Conservation (phyloP, 2,113 vertebrate genomes). For the Xenopus borealis region DNA sequence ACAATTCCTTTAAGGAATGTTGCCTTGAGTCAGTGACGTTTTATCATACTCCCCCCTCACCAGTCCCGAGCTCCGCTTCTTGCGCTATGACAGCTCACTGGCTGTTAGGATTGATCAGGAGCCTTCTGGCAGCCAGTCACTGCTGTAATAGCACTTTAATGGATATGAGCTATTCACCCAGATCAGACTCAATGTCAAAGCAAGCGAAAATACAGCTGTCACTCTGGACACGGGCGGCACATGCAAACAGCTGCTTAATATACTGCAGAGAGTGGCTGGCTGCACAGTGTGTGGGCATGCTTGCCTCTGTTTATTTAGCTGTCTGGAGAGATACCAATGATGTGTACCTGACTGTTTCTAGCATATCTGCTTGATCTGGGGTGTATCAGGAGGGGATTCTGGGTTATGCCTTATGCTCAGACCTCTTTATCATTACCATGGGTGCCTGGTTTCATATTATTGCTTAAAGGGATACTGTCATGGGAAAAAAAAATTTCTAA, state of each 20-base stretch:
- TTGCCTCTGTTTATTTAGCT: slow-evolving; percentile 35
- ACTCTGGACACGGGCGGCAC: slow-evolving; percentile 77
- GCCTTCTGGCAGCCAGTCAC: slow-evolving; percentile 82
- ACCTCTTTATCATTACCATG: background rate
- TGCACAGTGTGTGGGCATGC: slow-evolving; percentile 36
- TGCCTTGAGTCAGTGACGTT: slow-evolving; percentile 13
- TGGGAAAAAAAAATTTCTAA: no score
- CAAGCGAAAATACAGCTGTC: slow-evolving; percentile 84
- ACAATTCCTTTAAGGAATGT: no score
- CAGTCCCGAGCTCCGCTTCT: slow-evolving; percentile 18
- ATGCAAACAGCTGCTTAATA: slow-evolving; percentile 75
- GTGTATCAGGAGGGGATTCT: background rate
- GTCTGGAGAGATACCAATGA: slow-evolving; percentile 34
- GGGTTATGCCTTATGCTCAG: background rate
- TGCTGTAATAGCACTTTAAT: slow-evolving; percentile 87
- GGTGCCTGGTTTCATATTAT: background rate
- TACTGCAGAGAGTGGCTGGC: slow-evolving; percentile 47
- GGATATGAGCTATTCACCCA: slow-evolving; percentile 84
- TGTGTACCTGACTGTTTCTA: slow-evolving; percentile 19
- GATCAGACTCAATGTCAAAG: slow-evolving; percentile 85
- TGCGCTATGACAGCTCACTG: slow-evolving; percentile 78
- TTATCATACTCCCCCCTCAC: slow-evolving; percentile 5
- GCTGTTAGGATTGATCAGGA: slow-evolving; percentile 88
- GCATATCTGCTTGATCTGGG: slow-evolving; percentile 27
- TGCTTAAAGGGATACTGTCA: no score